Percentiles rank a stretch among this genome's conserved stretches.
phyloP scores from a whole-genome alignment of 2,888 invertebrate genomes.

The Nephrotoma guestfalica region DNA sequence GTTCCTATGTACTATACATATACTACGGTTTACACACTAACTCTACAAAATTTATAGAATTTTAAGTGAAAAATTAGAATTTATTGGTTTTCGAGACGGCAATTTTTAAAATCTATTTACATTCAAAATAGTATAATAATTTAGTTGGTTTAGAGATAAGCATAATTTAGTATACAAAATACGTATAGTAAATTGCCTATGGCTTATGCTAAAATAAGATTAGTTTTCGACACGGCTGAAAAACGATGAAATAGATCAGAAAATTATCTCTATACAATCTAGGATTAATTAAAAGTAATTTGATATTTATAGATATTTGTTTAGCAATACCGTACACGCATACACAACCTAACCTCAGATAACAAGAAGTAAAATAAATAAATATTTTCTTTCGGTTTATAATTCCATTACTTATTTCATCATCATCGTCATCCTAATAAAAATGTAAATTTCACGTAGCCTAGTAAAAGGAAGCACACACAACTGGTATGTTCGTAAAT shows the following conservation, averaged over 20 bases:
- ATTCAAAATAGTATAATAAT: not conserved
- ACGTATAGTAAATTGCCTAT: not conserved
- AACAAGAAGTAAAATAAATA: not conserved
- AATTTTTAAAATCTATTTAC: not conserved
- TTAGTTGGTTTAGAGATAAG: not conserved
- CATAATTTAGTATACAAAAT: not conserved
- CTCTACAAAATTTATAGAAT: not conserved
- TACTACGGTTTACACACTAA: not conserved
- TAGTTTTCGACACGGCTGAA: not conserved
- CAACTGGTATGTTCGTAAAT: not conserved
- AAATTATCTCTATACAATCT: not conserved
- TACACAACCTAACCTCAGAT: not conserved
- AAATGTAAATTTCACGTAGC: not conserved
- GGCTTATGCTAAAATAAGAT: not conserved
- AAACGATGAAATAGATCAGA: not conserved
- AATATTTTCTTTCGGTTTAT: not conserved
- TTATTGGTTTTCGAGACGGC: not conserved
- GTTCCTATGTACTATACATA: not conserved
- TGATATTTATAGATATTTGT: not conserved
- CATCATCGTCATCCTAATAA: not conserved
- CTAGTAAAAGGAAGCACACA: not conserved
- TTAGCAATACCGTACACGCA: not conserved
- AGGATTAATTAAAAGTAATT: not conserved
- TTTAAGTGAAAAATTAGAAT: not conserved
- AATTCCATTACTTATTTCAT: not conserved